These are phyloP conservation scores for Leptosomus discolor DNA, from an alignment of 2,113 vertebrate genomes.

Conservation along the genomic window DNA sequence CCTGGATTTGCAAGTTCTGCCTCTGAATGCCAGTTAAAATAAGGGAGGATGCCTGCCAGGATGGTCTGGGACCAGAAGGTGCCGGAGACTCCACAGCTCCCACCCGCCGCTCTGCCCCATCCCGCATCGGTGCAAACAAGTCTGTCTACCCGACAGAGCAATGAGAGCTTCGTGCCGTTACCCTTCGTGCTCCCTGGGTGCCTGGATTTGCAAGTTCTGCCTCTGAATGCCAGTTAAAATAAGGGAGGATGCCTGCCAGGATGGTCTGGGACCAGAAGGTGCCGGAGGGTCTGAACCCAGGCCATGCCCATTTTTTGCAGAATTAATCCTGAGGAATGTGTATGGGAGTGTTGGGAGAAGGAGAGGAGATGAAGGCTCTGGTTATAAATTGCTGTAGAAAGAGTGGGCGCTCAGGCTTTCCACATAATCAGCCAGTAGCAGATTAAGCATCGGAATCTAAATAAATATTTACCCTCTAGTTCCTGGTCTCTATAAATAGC, in stretches of 20 bases:
- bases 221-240: background rate
- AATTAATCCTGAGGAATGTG: background rate
- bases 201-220: background rate
- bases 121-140: accelerated
- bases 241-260: background rate
- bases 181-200: accelerated
- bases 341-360: background rate
- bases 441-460: background rate
- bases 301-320: background rate
- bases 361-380: background rate
- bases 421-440: background rate
- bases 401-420: background rate
- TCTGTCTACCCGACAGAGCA: background rate
- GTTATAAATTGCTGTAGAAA: background rate
- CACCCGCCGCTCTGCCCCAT: background rate
- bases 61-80: background rate
- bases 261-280: background rate
- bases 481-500: background rate
- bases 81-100: background rate
- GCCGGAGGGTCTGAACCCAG: background rate
- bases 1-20: background rate
- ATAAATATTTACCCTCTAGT: background rate
- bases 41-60: background rate
- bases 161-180: background rate
- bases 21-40: background rate